Evolutionary conservation across 1,140 invertebrate genomes (phyloP).

Genomic region (Adoxophyes honmai): DNA sequence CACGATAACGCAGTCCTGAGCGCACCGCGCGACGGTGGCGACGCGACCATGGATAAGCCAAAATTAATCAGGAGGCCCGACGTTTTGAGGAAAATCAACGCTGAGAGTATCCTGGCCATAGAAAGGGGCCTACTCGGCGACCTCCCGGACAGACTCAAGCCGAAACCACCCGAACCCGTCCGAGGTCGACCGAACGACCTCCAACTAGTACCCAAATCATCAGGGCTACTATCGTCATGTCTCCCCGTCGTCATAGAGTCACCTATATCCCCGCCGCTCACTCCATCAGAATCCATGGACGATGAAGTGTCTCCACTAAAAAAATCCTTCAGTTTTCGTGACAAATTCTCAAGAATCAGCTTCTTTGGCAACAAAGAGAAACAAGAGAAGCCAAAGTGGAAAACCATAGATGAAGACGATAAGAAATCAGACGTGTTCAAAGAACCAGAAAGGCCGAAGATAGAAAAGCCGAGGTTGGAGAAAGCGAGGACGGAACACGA

Average conservation of each 20-base stretch:
- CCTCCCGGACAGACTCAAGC: constrained; percentile 54
- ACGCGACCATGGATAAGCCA: constrained; percentile 55
- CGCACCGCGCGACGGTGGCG: constrained; percentile 42
- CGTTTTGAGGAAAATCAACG: constrained; percentile 57
- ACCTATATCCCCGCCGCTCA: constrained; percentile 27
- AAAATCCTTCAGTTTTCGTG: constrained; percentile 65
- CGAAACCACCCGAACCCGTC: constrained; percentile 33
- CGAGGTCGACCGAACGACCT: constrained; percentile 40
- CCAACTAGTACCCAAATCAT: constrained; percentile 38
- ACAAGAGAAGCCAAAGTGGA: constrained; percentile 37
- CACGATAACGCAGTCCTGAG: constrained; percentile 55
- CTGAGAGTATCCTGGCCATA: constrained; percentile 53
- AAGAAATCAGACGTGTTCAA: background rate
- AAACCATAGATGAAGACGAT: constrained; percentile 49
- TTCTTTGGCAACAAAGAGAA: constrained; percentile 59
- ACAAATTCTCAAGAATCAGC: constrained; percentile 51
- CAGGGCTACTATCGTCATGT: constrained; percentile 50
- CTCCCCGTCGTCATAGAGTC: constrained; percentile 46
- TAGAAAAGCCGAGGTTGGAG: constrained; percentile 14
- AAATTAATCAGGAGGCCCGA: constrained; percentile 44
- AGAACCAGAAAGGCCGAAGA: constrained; percentile 6
- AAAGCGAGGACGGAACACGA: constrained; percentile 35
- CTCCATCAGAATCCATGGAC: constrained; percentile 30
- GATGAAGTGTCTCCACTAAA: constrained; percentile 48
- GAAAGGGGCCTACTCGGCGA: constrained; percentile 62